Base-by-base conservation (phyloP, 2,888 invertebrate species). In the Campaea margaritaria region DNA sequence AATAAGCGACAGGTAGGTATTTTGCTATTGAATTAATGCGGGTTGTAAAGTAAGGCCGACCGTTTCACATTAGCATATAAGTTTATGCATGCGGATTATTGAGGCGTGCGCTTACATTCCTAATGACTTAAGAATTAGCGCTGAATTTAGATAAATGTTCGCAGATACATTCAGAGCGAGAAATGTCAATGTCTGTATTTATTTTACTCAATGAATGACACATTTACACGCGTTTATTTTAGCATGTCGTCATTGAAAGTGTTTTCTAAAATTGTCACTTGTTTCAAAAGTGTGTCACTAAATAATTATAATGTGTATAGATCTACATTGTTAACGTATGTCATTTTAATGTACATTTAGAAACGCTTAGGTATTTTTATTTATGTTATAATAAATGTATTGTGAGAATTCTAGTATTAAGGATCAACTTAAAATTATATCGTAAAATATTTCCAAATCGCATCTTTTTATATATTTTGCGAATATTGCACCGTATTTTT, bases 11-110 rank as follows among this genome's bases (percentile, higher is more conserved):
- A 67, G 51, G 48, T 67, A 67, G 62, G 11, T 39, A 50, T 46
- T 74, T 71, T 62, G 70, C 71, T 70, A 73, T 72, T 67, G 67
- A 67, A 62, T 56, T 67, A 53, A 69, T 64, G 58, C 63, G 56
- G 62, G 67, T 53, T 9, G 2, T 31, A 31, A 31, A 31, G 31
- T 31, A 63, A 67, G 68, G 65, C 66, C 65, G 51, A 63, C 21
- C 16, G 39, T 21, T 16, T 36, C 7, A 9, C 52, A 60, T 67
- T 58, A 53, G 60, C 62, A 59, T 70, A 69, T 62, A 65, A 65
- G 64, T 68, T 62, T 64, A 74, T 68, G 42, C 56, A 73, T 68
- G 47, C 60, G 65, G 53, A 49, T 50, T 57, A 61, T 62, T 67
- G 48, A 51, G 62, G 56, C 58, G 52, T 64, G 43, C 60, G 54